Percentiles rank a stretch among this genome's conserved stretches.
These are phyloP conservation scores for Drosophila helvetica DNA, from an alignment of 2,888 invertebrate species.

Conservation along the genomic window DNA sequence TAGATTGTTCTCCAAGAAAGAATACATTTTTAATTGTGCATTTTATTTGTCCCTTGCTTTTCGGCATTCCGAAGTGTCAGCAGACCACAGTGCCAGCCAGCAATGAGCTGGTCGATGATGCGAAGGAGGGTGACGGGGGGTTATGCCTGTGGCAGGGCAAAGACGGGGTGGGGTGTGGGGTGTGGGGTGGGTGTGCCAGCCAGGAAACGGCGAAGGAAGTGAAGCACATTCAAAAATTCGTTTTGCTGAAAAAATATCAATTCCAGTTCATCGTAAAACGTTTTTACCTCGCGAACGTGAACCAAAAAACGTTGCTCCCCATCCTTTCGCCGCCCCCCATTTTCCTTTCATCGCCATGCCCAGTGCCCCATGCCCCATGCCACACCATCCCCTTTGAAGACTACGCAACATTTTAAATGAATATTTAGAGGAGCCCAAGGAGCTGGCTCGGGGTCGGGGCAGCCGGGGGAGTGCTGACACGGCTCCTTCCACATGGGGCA, in stretches of 20 bases:
- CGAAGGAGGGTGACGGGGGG: not conserved
- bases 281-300: slow-evolving; percentile 58
- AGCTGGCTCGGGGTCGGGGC: not conserved
- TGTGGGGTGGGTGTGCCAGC: not conserved
- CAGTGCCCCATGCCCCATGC: not conserved
- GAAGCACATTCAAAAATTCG: slow-evolving; percentile 55
- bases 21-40: no score
- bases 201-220: slow-evolving; percentile 29
- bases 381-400: slow-evolving; percentile 9
- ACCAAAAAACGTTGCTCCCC: slow-evolving; percentile 23
- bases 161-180: not conserved
- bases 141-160: not conserved
- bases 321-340: slow-evolving; percentile 2
- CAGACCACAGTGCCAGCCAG: slow-evolving; percentile 20
- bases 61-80: no score
- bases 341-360: not conserved
- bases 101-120: slow-evolving; percentile 52
- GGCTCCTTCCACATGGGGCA: slow-evolving; percentile 30
- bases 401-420: slow-evolving; percentile 24
- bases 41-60: no score
- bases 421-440: slow-evolving; percentile 24
- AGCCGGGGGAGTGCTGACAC: no score
- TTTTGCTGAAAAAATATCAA: slow-evolving; percentile 65
- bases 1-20: no score
- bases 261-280: slow-evolving; percentile 67